phyloP scores from a whole-genome alignment of 2,113 vertebrate species.

The Crotalus viridis region DNA sequence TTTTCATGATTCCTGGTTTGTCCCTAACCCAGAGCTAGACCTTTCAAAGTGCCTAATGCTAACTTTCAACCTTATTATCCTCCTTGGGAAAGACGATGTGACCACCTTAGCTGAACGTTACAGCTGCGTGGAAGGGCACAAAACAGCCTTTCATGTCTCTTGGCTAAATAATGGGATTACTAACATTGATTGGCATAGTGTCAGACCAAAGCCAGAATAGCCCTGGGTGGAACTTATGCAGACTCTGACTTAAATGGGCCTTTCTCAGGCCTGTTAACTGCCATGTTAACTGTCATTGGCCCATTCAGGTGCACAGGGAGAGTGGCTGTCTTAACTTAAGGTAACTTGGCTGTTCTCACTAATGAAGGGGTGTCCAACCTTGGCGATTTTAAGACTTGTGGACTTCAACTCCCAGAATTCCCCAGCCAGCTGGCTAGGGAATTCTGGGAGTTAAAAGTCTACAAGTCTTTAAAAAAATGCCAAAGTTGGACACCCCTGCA shows the following conservation, averaged over 20 bases:
- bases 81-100: background rate
- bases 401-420: background rate
- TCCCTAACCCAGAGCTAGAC: fast-evolving
- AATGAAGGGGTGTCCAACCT: background rate
- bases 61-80: background rate
- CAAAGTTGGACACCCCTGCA: background rate
- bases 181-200: background rate
- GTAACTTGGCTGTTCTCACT: background rate
- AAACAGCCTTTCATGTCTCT: background rate
- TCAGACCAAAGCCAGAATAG: background rate
- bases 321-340: background rate
- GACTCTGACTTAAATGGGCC: background rate
- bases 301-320: background rate
- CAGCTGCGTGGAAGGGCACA: background rate
- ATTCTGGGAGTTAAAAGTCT: background rate
- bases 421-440: background rate
- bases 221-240: background rate
- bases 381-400: background rate
- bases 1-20: background rate
- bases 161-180: background rate
- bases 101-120: no score
- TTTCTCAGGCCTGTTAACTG: background rate
- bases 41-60: background rate
- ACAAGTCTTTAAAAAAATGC: background rate
- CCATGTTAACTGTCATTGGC: background rate